Conservation (phyloP, 1,140 invertebrate species). For the Caerostris extrusa region DNA sequence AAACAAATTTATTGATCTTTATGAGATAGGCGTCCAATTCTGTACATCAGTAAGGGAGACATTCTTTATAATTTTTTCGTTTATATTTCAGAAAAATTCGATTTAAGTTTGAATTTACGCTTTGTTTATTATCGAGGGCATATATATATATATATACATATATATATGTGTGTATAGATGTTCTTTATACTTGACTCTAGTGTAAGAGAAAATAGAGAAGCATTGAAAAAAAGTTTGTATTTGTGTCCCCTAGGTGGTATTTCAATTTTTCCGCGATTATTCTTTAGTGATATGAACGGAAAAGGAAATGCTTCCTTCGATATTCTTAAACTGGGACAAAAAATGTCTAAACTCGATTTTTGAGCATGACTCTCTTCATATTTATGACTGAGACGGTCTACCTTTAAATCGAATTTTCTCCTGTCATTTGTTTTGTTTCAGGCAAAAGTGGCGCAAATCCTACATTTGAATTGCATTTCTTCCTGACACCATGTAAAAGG, state of each 20-base stretch:
- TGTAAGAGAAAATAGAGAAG: constrained; percentile 18
- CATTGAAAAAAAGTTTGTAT: neutral
- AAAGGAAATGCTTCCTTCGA: neutral
- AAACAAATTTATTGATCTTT: neutral
- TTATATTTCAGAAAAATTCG: constrained; percentile 9
- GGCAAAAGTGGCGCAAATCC: neutral
- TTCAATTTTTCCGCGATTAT: constrained; percentile 31
- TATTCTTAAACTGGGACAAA: constrained; percentile 22
- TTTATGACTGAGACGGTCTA: constrained; percentile 4
- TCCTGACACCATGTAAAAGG: neutral
- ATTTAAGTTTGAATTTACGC: constrained; percentile 34
- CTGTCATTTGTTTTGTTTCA: constrained; percentile 1
- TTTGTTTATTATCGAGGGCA: constrained; percentile 13
- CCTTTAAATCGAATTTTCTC: constrained; percentile 7
- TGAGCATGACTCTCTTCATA: constrained; percentile 21
- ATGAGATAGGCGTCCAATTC: neutral
- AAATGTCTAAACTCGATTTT: constrained; percentile 32
- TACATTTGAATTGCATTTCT: neutral
- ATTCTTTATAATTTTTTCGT: neutral
- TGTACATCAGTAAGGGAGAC: neutral
- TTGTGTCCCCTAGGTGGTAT: neutral
- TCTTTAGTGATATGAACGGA: neutral
- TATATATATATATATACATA: neutral
- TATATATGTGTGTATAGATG: neutral
- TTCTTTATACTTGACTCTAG: neutral